A percentile compares a stretch with the other conserved stretches of the same genome.
Conservation (phyloP, 2,113 vertebrate genomes). For the Tragelaphus imberbis region DNA sequence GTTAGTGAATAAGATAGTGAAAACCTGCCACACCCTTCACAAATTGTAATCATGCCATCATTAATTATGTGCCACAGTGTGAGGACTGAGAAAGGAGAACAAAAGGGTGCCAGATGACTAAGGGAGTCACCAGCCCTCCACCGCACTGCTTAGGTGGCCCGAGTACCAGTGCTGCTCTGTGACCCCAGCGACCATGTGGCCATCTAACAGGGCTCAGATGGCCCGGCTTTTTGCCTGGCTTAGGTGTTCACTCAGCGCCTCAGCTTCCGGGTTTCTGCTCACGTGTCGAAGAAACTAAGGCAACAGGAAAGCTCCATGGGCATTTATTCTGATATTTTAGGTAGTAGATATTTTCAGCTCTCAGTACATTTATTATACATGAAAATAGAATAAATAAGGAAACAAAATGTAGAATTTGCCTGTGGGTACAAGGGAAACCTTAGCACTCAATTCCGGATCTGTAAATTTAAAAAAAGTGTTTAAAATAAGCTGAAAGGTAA, state of each 20-base stretch:
- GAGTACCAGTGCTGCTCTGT: background rate
- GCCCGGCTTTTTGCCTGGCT: background rate
- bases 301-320: background rate
- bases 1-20: background rate
- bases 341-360: background rate
- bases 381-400: background rate
- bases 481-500: slow-evolving; percentile 1
- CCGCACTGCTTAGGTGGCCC: background rate
- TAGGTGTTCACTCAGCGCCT: background rate
- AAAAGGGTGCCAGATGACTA: background rate
- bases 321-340: slow-evolving; percentile 5
- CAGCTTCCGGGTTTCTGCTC: background rate
- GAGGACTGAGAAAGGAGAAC: background rate
- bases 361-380: background rate
- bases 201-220: background rate
- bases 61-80: background rate
- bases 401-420: background rate
- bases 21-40: background rate
- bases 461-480: background rate
- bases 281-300: background rate
- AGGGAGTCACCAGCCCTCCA: background rate
- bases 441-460: background rate
- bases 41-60: background rate
- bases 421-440: background rate
- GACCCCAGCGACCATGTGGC: background rate